Base-by-base conservation (phyloP, 2,113 vertebrate genomes). In the Hemibagrus wyckioides region DNA sequence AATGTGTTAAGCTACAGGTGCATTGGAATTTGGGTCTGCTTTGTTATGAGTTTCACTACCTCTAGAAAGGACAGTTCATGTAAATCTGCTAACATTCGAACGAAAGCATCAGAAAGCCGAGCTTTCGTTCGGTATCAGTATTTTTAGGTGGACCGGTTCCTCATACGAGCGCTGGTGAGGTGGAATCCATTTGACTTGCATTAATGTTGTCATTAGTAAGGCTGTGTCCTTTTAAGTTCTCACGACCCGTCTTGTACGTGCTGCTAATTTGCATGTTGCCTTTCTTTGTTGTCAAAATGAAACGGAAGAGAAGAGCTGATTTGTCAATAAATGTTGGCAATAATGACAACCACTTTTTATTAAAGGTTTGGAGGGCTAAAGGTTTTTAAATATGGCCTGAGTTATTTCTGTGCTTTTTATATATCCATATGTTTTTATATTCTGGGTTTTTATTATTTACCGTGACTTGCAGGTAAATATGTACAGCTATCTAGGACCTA, bases 181-280 rank as follows among this genome's bases (percentile, higher is more conserved):
- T 80, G 54, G 81, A 33, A 79, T 67, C 39, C 21, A 41, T 83
- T 86, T 44, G 36, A 80, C 61, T 59, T 89, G 86, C 71, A 83
- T 83, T 76, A 88, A 86, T 63, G 87, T 89, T 76, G 61, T 90
- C 90, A 21, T 61, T 73, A 10, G 73, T 44, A 41, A 44, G 14
- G 23, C 17, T 15, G 48, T 33, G 80, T 85, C 44, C 44, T 48
- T 79, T 89, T 71, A 87, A 59, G 83, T 52, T 89, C 44, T 87
- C 15, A 54, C 79, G 67, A 87, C 87, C 86, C 15, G 57, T 52
- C 28, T 67, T 91, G 71, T 90, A 89, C 90, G 91, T 93, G 93
- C 87, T 90, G 80, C 92, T 93, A 82, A 88, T 89, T 88, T 94
- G 94, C 93, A 94, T 94, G 94, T 94, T 94, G 94, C 92, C 92